phyloP scores from a whole-genome alignment of 2,888 invertebrate species.

The Tenthredo notha region DNA sequence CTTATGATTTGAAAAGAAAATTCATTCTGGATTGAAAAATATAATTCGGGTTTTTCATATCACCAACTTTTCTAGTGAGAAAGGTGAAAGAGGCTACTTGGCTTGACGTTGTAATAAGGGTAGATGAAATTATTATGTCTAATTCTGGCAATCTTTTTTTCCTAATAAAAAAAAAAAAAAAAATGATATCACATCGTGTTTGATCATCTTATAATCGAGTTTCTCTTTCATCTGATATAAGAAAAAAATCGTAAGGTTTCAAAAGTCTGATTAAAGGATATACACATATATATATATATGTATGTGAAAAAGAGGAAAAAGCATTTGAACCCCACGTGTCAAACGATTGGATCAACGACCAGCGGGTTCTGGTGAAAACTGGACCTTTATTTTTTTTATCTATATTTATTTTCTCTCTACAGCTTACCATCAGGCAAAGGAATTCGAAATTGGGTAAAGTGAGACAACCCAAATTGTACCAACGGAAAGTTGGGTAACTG shows the following conservation, averaged over 20 bases:
- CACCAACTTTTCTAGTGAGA: not conserved
- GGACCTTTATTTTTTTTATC: not conserved
- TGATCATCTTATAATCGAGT: slow-evolving; percentile 21
- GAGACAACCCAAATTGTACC: not conserved
- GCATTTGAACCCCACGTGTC: not conserved
- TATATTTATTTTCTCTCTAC: not conserved
- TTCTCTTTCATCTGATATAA: slow-evolving; percentile 11
- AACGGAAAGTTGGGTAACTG: not conserved
- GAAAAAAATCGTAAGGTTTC: slow-evolving; percentile 29
- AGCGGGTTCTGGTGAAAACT: not conserved
- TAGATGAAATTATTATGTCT: not conserved
- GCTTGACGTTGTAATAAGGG: not conserved
- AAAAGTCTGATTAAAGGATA: slow-evolving; percentile 42
- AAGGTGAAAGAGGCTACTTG: not conserved
- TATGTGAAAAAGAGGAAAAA: not conserved
- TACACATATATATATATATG: not conserved
- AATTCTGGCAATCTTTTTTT: slow-evolving; percentile 4
- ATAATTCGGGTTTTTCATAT: not conserved
- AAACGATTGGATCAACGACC: slow-evolving; percentile 36
- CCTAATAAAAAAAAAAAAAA: slow-evolving; percentile 19
- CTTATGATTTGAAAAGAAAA: not conserved
- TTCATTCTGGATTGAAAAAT: not conserved
- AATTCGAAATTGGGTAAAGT: not conserved
- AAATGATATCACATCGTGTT: slow-evolving; percentile 11
- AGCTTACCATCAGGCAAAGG: not conserved